These are phyloP conservation scores for Bambusicola thoracicus DNA, from an alignment of 2,113 vertebrate species.

Conservation along the genomic window DNA sequence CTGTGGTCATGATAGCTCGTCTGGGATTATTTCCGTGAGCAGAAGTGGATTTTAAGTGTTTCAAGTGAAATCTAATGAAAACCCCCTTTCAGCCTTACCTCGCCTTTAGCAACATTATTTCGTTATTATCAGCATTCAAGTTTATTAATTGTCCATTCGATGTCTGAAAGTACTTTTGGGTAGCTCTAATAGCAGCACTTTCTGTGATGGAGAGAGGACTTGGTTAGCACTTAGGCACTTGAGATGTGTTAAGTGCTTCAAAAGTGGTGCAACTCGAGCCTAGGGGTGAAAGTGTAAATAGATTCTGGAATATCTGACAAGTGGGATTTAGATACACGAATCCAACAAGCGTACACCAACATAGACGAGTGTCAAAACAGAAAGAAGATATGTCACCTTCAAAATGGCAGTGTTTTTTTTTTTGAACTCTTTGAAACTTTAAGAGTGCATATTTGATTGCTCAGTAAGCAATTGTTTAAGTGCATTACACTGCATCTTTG, in stretches of 20 bases:
- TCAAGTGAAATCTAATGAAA: constrained; percentile 26
- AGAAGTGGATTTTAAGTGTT: constrained; percentile 8
- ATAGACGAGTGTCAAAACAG: constrained; percentile 48
- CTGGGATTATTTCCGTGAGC: not conserved
- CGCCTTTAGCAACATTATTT: constrained; percentile 27
- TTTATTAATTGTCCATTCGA: constrained; percentile 37
- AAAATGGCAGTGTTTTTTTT: not conserved
- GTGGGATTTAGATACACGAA: constrained; percentile 48
- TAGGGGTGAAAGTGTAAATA: constrained; percentile 51
- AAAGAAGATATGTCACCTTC: constrained; percentile 36
- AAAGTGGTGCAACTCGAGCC: constrained; percentile 63
- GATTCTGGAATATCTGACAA: constrained; percentile 55
- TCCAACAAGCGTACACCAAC: constrained; percentile 57
- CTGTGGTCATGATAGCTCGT: not conserved
- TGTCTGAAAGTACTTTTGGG: constrained; percentile 44
- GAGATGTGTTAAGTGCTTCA: constrained; percentile 74
- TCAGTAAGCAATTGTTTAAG: constrained; percentile 55
- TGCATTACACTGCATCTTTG: not conserved
- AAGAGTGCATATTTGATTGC: constrained; percentile 51
- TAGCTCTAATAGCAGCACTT: constrained; percentile 28
- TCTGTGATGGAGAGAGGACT: constrained; percentile 44
- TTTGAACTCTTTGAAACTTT: constrained; percentile 12
- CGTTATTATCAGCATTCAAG: constrained; percentile 38
- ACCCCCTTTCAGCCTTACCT: constrained; percentile 1
- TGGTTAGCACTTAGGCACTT: constrained; percentile 69